phyloP scores from a whole-genome alignment of 2,113 vertebrate genomes.

The Crotophaga sulcirostris region DNA sequence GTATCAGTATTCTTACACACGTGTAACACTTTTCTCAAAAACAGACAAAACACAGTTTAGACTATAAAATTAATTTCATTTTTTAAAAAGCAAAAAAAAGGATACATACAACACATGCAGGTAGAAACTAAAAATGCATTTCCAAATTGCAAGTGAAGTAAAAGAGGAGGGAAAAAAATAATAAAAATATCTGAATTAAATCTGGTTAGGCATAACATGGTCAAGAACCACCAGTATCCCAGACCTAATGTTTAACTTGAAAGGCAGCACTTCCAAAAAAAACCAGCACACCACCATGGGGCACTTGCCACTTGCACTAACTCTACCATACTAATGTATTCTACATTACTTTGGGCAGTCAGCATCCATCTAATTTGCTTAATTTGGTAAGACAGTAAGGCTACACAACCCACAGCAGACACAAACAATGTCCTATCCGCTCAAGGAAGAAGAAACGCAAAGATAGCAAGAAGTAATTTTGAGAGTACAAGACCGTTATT shows the following conservation, averaged over 20 bases:
- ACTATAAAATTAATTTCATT: not conserved
- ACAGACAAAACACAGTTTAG: not conserved
- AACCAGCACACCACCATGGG: accelerated
- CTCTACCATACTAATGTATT: not conserved
- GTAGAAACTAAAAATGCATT: not conserved
- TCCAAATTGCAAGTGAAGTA: not conserved
- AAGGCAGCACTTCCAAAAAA: not conserved
- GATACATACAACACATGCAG: not conserved
- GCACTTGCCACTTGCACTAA: not conserved
- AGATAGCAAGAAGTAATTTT: not conserved
- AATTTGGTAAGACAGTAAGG: not conserved
- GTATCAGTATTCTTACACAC: not conserved
- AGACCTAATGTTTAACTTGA: not conserved
- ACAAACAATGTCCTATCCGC: not conserved
- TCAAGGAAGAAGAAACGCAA: not conserved
- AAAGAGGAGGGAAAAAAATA: not conserved
- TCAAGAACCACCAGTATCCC: not conserved
- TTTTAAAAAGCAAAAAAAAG: not conserved
- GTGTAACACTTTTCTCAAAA: not conserved
- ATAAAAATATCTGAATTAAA: not conserved
- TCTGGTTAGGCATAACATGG: not conserved
- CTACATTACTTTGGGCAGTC: not conserved
- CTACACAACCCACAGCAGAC: not conserved
- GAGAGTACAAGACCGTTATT: not conserved
- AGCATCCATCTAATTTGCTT: not conserved